A percentile compares a stretch with the other conserved stretches of the same genome.
phyloP scores from a whole-genome alignment of 2,797 vertebrate genomes.

The Sphenopsis melanotis region DNA sequence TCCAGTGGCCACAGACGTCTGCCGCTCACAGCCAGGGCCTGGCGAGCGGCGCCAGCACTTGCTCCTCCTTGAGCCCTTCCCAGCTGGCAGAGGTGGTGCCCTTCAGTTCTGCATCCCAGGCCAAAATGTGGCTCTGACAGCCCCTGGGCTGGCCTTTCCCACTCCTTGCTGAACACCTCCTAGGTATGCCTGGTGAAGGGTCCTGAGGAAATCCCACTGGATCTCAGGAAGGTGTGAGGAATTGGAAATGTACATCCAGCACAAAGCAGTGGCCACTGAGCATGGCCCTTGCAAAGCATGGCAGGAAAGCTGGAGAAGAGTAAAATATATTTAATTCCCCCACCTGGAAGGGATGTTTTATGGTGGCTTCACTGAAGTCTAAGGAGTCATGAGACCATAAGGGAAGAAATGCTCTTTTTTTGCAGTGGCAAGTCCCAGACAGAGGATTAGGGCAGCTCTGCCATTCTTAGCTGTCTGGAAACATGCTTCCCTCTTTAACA shows the following conservation, averaged over 20 bases:
- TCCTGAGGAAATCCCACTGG: not conserved
- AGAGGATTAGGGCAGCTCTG: not conserved
- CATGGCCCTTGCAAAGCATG: not conserved
- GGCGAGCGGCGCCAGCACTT: not conserved
- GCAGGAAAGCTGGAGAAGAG: not conserved
- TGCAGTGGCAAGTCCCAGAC: not conserved
- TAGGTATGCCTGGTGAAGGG: rapidly evolving
- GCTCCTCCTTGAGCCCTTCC: not conserved
- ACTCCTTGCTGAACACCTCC: not conserved
- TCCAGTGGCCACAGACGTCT: slow-evolving; percentile 55
- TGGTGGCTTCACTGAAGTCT: not conserved
- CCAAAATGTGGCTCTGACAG: not conserved
- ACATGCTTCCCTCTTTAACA: not conserved
- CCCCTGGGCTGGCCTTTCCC: not conserved
- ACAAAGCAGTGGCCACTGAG: not conserved
- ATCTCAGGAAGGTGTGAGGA: not conserved
- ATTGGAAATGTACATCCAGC: not conserved
- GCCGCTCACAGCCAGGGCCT: not conserved
- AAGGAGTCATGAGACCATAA: rapidly evolving
- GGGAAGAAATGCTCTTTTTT: not conserved
- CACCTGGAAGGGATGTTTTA: not conserved
- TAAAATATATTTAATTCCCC: not conserved
- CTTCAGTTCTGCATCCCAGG: not conserved
- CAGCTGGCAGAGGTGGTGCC: not conserved
- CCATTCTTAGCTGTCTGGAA: not conserved